phyloP scores from a whole-genome alignment of 2,113 vertebrate species.

The Apeltes quadracus region DNA sequence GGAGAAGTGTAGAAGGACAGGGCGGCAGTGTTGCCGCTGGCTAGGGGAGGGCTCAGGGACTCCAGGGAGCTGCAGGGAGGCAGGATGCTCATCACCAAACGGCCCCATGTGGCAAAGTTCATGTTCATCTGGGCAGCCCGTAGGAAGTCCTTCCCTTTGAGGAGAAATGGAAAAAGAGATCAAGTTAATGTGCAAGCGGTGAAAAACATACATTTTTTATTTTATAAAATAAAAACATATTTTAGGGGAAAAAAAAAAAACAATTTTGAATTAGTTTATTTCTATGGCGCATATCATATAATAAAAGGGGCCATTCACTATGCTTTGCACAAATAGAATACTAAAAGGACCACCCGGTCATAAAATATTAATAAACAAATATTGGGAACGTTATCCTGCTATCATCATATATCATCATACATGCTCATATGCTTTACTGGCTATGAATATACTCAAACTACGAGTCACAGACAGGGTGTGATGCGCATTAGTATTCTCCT shows the following conservation, averaged over 20 bases:
- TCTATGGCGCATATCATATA: too few relatives aligned
- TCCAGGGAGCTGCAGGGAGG: constrained; percentile 87
- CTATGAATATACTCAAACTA: too few relatives aligned
- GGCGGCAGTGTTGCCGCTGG: background rate
- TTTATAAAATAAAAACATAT: too few relatives aligned
- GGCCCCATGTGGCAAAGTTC: constrained; percentile 94
- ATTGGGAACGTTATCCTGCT: too few relatives aligned
- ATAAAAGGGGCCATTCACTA: too few relatives aligned
- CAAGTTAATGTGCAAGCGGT: background rate
- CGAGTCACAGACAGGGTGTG: too few relatives aligned
- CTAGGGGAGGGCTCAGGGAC: constrained; percentile 64
- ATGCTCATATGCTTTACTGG: too few relatives aligned
- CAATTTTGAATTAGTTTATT: background rate
- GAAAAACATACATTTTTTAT: too few relatives aligned
- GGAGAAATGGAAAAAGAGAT: constrained; percentile 2
- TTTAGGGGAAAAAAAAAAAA: too few relatives aligned
- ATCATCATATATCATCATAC: too few relatives aligned
- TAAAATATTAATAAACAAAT: too few relatives aligned
- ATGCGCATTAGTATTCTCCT: too few relatives aligned
- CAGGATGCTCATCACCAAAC: constrained; percentile 92
- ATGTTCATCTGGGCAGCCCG: constrained; percentile 97
- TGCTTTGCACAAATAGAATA: background rate
- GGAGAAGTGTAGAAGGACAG: constrained; percentile 9
- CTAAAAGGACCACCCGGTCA: background rate
- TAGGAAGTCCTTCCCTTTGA: constrained; percentile 90